Conservation (phyloP, 2,888 invertebrate genomes). For the Rotaria socialis region DNA sequence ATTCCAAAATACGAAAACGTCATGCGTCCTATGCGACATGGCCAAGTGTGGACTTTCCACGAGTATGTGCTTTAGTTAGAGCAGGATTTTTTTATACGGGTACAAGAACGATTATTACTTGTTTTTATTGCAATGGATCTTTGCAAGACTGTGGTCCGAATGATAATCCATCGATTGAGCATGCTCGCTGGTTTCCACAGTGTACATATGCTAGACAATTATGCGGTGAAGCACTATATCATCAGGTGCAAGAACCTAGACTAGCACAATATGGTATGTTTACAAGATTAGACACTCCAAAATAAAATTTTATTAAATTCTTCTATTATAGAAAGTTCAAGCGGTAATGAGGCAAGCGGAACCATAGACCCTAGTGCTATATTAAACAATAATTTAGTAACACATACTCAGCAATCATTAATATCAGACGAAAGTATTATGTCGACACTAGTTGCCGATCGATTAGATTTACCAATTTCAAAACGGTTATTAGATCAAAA, state of each 20-base stretch:
- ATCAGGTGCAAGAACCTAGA: neutral
- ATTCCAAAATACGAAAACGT: neutral
- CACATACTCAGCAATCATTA: neutral
- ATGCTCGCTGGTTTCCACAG: neutral
- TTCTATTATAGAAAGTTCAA: neutral
- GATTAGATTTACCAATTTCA: neutral
- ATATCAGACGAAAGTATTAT: neutral
- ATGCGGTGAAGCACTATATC: neutral
- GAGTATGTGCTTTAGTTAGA: neutral
- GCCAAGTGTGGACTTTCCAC: neutral
- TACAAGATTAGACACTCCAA: neutral
- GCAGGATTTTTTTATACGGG: neutral
- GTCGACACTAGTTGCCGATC: neutral
- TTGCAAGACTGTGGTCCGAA: neutral
- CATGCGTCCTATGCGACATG: neutral
- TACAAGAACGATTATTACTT: neutral
- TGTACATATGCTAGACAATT: neutral
- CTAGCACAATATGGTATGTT: neutral
- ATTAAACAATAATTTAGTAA: neutral
- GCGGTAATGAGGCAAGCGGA: neutral
- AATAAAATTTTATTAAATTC: too few species aligned
- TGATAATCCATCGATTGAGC: neutral
- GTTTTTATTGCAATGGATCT: conserved; percentile 6
- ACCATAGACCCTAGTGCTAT: neutral
- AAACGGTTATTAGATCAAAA: neutral